Conservation (phyloP, 2,797 vertebrate species). For the Apodemus agrarius region DNA sequence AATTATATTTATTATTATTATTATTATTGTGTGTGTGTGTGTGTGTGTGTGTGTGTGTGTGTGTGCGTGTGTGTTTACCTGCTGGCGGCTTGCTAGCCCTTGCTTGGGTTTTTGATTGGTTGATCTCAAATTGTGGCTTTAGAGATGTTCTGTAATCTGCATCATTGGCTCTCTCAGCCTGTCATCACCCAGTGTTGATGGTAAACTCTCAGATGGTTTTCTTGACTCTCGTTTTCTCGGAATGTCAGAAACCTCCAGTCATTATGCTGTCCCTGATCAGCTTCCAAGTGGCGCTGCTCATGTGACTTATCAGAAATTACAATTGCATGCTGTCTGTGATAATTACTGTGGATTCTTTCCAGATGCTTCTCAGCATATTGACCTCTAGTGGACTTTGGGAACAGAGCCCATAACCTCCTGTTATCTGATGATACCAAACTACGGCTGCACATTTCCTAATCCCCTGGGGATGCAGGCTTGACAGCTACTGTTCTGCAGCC, state of each 20-base stretch:
- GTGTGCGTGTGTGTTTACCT: not conserved
- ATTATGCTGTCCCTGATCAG: slow-evolving; percentile 81
- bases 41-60: too few species aligned
- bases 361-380: slow-evolving; percentile 58
- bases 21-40: not conserved
- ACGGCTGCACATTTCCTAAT: not conserved
- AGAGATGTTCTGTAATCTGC: not conserved
- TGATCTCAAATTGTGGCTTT: not conserved
- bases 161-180: slow-evolving; percentile 78
- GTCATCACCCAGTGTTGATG: slow-evolving; percentile 80
- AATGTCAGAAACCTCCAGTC: slow-evolving; percentile 78
- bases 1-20: not conserved
- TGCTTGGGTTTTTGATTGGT: not conserved
- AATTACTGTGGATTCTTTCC: slow-evolving; percentile 71
- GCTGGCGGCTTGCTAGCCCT: not conserved
- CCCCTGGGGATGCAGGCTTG: too few species aligned
- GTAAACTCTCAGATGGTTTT: slow-evolving; percentile 80
- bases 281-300: slow-evolving; percentile 55
- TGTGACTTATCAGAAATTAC: slow-evolving; percentile 80
- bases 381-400: slow-evolving; percentile 28
- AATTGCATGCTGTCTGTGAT: slow-evolving; percentile 69
- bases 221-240: slow-evolving; percentile 81
- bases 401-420: not conserved
- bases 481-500: not conserved
- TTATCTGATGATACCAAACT: not conserved